A percentile compares a stretch with the other conserved stretches of the same genome.
These are phyloP conservation scores for Drosophila tropicalis DNA, from an alignment of 1,140 invertebrate species.

Conservation along the genomic window DNA sequence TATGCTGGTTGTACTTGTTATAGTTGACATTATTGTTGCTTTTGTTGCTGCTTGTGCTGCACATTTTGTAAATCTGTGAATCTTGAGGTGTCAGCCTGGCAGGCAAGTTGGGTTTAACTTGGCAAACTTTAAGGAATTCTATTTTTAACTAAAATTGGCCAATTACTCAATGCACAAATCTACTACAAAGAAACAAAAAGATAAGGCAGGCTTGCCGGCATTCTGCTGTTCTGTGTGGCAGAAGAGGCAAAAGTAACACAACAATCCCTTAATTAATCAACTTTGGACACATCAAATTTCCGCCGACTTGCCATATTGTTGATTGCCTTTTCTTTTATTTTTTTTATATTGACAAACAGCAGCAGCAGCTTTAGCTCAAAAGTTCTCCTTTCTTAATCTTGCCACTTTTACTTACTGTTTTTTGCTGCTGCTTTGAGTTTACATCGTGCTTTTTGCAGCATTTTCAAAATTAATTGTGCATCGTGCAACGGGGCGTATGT, in stretches of 20 bases:
- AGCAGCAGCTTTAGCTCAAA: conserved; percentile 1
- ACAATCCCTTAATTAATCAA: conserved; percentile 70
- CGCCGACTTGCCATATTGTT: conserved; percentile 7
- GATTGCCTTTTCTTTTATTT: background rate
- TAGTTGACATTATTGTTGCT: conserved; percentile 6
- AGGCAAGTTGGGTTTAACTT: conserved; percentile 39
- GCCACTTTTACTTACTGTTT: background rate
- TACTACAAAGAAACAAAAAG: conserved; percentile 12
- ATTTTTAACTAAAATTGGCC: background rate
- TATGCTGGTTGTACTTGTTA: background rate
- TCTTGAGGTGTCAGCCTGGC: conserved; percentile 8
- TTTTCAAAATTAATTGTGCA: conserved; percentile 58
- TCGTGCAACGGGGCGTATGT: conserved; percentile 65
- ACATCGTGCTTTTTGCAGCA: background rate
- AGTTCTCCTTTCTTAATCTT: conserved; percentile 30
- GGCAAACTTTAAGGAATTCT: conserved; percentile 3
- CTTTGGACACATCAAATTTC: conserved; percentile 25
- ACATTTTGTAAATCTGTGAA: conserved; percentile 21
- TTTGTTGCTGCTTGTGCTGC: conserved; percentile 12
- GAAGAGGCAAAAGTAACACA: conserved; percentile 25
- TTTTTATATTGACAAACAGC: conserved; percentile 19
- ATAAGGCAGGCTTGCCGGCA: conserved; percentile 9
- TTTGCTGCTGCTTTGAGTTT: background rate
- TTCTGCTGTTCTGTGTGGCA: conserved; percentile 9
- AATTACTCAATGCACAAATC: background rate